Evolutionary conservation across 1,140 invertebrate species (phyloP), one percentile per base, ranked within the genome.

Genomic region (Melipona quadrifasciata): DNA sequence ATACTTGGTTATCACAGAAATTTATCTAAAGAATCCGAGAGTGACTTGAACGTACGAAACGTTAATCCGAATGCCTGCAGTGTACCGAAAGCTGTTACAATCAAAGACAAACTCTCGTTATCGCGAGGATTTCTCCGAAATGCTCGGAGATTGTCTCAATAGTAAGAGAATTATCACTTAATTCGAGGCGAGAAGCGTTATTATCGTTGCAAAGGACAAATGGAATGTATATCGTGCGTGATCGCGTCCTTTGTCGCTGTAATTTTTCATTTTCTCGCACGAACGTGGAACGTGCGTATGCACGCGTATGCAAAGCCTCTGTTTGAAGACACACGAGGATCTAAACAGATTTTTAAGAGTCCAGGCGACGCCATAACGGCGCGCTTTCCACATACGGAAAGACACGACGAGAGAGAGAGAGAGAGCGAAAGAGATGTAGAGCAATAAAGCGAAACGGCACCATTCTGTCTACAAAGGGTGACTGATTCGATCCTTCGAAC

Each of bases 381-480:
- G 61, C 80, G 58, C 24, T 86, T 82, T 75, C 27, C 80, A 61
- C 80, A 27, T 65, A 84, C 65, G 68, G 64, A 78, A 21, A 75
- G 68, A 57, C 74, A 55, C 58, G 67, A 58, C 68, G 65, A 76
- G 85, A 47, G 39, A 47, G 39, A 39, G 39, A 47, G 39, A 47
- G 6, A 47, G 39, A 47, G 39, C 8, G 39, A 47, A 6, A 39
- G 3, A 65, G 74, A 76, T 75, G 78, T 85, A 74, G 74, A 79
- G 87, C 85, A 87, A 89, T 82, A 89, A 89, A 90, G 79, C 71
- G 64, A 57, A 61, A 84, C 82, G 75, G 84, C 68, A 80, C 83
- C 80, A 68, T 86, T 86, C 87, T 89, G 84, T 89, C 87, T 87
- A 89, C 88, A 89, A 89, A 89, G 88, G 77, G 82, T 82, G 85